These are phyloP conservation scores for Diadumene lineata DNA, from an alignment of 92 coral and sea anemone genomes.

Conservation along the genomic window DNA sequence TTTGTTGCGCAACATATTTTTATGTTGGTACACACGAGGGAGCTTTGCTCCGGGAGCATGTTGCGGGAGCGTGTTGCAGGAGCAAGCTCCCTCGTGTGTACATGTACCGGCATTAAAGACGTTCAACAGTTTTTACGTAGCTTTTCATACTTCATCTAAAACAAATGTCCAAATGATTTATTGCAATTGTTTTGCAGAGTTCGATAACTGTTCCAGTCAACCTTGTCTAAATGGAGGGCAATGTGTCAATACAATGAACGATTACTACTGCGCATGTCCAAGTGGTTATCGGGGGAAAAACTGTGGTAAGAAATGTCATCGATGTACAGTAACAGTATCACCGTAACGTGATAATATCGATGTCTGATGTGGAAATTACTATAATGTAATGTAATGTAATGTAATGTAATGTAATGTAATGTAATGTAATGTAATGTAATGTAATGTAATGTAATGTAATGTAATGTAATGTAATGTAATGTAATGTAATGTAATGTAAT, in stretches of 20 bases:
- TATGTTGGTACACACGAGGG: too few species aligned
- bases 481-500: background rate
- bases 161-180: too few species aligned
- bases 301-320: conserved; percentile 11
- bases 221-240: conserved; percentile 37
- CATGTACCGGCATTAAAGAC: too few species aligned
- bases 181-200: background rate
- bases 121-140: background rate
- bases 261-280: conserved; percentile 27
- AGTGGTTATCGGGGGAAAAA: conserved; percentile 24
- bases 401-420: background rate
- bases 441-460: background rate
- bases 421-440: background rate
- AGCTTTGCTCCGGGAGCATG: too few species aligned
- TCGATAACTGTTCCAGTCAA: conserved; percentile 24
- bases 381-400: background rate
- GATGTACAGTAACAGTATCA: too few species aligned
- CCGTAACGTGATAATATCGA: background rate
- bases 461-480: background rate
- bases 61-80: too few species aligned
- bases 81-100: too few species aligned
- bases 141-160: too few species aligned
- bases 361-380: background rate
- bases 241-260: conserved; percentile 19
- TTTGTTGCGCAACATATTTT: too few species aligned